A percentile compares a stretch with the other conserved stretches of the same genome.
These are phyloP conservation scores for Elaphurus davidianus DNA, from an alignment of 2,113 vertebrate species.

Conservation along the genomic window DNA sequence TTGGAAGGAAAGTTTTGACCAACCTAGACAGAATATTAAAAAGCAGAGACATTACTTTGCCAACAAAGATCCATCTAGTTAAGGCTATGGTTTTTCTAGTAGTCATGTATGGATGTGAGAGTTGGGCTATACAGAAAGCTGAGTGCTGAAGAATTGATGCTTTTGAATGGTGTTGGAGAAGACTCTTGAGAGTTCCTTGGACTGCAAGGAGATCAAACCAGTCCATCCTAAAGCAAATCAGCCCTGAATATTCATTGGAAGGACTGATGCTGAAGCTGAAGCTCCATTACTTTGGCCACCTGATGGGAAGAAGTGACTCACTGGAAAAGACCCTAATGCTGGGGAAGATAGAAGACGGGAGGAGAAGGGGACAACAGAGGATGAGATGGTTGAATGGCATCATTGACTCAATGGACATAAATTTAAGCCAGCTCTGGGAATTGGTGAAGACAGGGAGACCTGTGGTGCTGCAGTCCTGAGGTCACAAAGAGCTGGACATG, in stretches of 20 bases:
- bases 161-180: not conserved
- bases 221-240: not conserved
- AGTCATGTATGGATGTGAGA: not conserved
- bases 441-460: not conserved
- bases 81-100: not conserved
- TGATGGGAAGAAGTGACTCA: not conserved
- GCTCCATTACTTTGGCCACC: not conserved
- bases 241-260: not conserved
- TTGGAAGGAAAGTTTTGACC: not conserved
- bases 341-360: not conserved
- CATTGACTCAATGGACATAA: not conserved
- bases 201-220: not conserved
- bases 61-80: not conserved
- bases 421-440: not conserved
- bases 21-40: not conserved
- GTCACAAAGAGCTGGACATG: not conserved
- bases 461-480: not conserved
- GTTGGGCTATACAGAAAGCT: not conserved
- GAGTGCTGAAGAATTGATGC: not conserved
- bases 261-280: not conserved
- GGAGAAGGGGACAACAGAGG: fast-evolving
- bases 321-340: not conserved
- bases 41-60: not conserved
- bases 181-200: not conserved
- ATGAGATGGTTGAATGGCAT: not conserved